Base-by-base conservation (phyloP, 2,113 vertebrate genomes). In the Aix galericulata region DNA sequence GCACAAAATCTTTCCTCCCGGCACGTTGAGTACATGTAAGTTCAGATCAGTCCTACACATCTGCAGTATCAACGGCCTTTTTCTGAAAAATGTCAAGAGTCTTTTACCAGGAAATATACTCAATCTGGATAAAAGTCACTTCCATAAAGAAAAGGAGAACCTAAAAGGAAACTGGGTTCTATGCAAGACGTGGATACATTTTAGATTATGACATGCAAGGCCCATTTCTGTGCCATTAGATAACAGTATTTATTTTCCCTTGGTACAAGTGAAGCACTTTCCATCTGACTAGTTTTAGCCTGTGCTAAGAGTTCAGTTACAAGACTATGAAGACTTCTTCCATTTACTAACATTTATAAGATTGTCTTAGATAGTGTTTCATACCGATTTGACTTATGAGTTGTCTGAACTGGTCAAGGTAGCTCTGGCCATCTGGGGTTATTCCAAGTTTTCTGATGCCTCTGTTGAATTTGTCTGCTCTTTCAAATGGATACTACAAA, bases 371-470 rank as follows among this genome's bases (percentile, higher is more conserved):
- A 82, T 3, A 93, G 23, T 25, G 44, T 72, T 91, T 92, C 98
- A 96, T 98, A 99, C 99, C 99, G n/a, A 99, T 99, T 58, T 99
- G 99, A 96, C 99, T 99, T 97, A 99, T 99, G 81, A 99, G 99
- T 91, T 99, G 99, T 96, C 99, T 98, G 97, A 99, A 99, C 96
- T 99, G 99, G 96, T 99, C 99, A 91, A 99, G 98, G 95, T 99
- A 99, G 94, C 99, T 99, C 97, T 99, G 99, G 64, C 99, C 99
- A 69, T 99, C 99, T 0, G 99, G 99, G 46, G 99, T 99, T 89
- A 99, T 98, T 90, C 99, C 99, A 94, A 99, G 98, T 97, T 99
- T 99, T 93, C 99, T 98, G 97, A 99, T 99, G 83, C 99, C 99
- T 9, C 99, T 98, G 97, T 99, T 99, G 96, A 99, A 99, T 97